These are phyloP conservation scores for Eulemur albifrons DNA, from an alignment of 2,797 vertebrate genomes.

Conservation along the genomic window DNA sequence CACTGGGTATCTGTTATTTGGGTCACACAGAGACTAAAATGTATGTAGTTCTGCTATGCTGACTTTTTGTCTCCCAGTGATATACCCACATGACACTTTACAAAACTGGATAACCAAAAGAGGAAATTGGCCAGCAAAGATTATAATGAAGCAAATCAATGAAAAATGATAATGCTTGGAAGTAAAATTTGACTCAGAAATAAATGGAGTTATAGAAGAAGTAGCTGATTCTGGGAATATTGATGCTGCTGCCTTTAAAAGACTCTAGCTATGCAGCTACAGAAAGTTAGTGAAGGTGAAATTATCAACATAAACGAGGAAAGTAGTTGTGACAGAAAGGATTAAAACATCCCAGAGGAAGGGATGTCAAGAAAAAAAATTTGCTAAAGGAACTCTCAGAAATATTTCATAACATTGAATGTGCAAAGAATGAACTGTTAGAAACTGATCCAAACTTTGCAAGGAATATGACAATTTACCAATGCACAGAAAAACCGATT, in stretches of 20 bases:
- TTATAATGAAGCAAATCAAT: neutral
- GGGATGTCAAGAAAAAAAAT: neutral
- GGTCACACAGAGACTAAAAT: neutral
- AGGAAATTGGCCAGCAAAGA: neutral
- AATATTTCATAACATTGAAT: neutral
- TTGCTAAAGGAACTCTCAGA: neutral
- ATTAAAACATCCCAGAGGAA: neutral
- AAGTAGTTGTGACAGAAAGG: neutral
- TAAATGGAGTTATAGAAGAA: neutral
- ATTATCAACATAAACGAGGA: neutral
- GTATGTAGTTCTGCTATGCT: neutral
- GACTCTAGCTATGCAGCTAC: neutral
- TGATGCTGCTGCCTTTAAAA: neutral
- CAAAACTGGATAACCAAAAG: neutral
- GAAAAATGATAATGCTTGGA: neutral
- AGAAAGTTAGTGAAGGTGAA: neutral
- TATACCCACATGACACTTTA: neutral
- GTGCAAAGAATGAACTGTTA: neutral
- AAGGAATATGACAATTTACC: neutral
- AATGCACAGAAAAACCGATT: neutral
- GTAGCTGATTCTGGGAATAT: neutral
- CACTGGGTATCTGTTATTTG: neutral
- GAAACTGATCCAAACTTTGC: neutral
- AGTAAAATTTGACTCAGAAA: neutral
- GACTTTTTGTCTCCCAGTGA: neutral